Evolutionary conservation across 1,140 invertebrate genomes (phyloP).

Genomic region (Choristoneura fumiferana): DNA sequence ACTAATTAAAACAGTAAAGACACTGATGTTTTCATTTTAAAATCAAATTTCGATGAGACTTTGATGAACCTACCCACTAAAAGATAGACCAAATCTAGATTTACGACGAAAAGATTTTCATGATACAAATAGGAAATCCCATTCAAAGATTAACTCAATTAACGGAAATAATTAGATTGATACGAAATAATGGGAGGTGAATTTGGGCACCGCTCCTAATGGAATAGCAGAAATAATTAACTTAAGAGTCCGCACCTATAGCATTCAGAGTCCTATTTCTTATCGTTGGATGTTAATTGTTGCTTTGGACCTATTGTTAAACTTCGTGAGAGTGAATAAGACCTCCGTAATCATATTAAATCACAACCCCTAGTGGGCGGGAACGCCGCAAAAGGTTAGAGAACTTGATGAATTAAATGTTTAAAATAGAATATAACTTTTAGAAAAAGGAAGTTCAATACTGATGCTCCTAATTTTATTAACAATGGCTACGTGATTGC

Average conservation of each 20-base stretch:
- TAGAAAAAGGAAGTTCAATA: neutral
- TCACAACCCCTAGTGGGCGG: neutral
- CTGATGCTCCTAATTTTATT: neutral
- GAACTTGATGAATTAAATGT: neutral
- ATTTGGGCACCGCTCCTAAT: conserved; percentile 24
- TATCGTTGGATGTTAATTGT: conserved; percentile 32
- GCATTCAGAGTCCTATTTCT: conserved; percentile 33
- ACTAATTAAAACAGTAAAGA: too few species aligned
- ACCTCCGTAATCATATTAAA: conserved; percentile 14
- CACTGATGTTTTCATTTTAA: too few species aligned
- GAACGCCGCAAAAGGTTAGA: neutral
- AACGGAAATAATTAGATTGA: conserved; percentile 38
- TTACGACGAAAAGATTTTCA: neutral
- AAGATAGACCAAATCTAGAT: neutral
- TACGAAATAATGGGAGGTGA: conserved; percentile 35
- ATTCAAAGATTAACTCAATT: conserved; percentile 19
- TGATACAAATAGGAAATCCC: conserved; percentile 13
- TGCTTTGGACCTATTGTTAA: conserved; percentile 23
- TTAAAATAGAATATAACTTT: neutral
- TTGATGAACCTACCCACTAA: too few species aligned
- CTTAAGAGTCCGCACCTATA: conserved; percentile 23
- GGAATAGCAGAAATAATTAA: conserved; percentile 35
- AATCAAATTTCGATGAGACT: too few species aligned
- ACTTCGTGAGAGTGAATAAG: conserved; percentile 7
- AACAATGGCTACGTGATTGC: neutral